Conservation (phyloP, 2,113 vertebrate genomes). For the Dryoscopus gambensis region DNA sequence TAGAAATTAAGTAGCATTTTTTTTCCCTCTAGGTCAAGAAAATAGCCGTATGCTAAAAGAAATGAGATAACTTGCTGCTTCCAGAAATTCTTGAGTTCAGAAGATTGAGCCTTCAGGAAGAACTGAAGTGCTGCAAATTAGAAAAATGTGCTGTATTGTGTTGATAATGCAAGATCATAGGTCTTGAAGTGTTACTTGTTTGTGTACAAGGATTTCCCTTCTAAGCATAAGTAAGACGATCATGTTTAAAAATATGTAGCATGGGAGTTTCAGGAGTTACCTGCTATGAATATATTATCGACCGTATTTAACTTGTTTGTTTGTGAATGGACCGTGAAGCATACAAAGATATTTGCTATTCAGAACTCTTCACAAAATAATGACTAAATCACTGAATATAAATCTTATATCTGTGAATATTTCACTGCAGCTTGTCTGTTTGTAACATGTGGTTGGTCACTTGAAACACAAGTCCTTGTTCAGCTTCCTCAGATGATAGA, state of each 20-base stretch:
- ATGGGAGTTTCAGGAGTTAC: neutral
- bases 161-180: neutral
- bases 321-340: neutral
- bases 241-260: neutral
- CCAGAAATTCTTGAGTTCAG: neutral
- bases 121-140: neutral
- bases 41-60: neutral
- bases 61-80: neutral
- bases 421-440: neutral
- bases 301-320: neutral
- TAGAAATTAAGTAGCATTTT: neutral
- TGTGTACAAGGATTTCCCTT: neutral
- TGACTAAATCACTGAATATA: neutral
- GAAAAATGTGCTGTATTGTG: neutral
- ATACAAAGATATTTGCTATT: neutral
- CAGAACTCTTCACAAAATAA: neutral
- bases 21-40: neutral
- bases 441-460: neutral
- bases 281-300: neutral
- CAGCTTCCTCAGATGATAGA: neutral
- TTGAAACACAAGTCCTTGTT: neutral
- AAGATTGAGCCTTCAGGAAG: neutral
- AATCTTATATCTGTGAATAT: neutral
- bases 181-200: neutral
- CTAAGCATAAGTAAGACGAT: neutral